Base-by-base conservation (phyloP, 2,797 vertebrate genomes). In the Oryzias dopingdopingensis region DNA sequence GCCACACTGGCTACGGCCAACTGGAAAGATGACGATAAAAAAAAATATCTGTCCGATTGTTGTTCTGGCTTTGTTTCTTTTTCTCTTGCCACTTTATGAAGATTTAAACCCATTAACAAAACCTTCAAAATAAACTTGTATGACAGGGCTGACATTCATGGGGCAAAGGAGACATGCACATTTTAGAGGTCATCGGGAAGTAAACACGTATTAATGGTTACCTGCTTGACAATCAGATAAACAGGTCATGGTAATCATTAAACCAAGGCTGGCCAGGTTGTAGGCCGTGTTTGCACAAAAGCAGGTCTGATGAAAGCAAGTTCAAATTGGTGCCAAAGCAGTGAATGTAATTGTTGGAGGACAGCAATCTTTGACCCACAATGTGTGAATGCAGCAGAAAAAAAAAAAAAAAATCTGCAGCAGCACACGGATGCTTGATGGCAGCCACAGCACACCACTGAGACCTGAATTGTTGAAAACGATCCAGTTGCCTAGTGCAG, bases 191-290 rank as follows among this genome's bases (percentile, higher is more conserved):
- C 96, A 96, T 93, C 92, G 88, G 89, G 92, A 94, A 94, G 93
- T 94, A 97, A 99, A 97, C 94, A 97, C 91, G 92, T 95, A 98
- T 98, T 98, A 98, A 99, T 99, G 95, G 94, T 97, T 98, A 98
- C 95, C 96, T 86, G 92, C 91, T 90, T 93, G 93, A 93, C 92
- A 92, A 92, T 92, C 90, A 94, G 94, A 94, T 93, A 96, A 96
- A 93, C 92, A 85, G 93, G 94, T 94, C 92, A 91, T 79, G 91
- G 95, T 96, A 99, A 99, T 98, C 93, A 97, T 98, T 99, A 97
- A 99, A 91, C 91, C 75, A 80, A 73, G 88, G 90, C 86, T 85
- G 76, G 86, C 80, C 76, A 76, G 86, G 89, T 91, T 90, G 88
- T 69, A 88, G 90, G 85, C 86, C 85, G 86, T 91, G 89, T 90